Evolutionary conservation across 2,113 vertebrate genomes (phyloP), one percentile per base, ranked within the genome.

Genomic region (Hyperoodon ampullatus): DNA sequence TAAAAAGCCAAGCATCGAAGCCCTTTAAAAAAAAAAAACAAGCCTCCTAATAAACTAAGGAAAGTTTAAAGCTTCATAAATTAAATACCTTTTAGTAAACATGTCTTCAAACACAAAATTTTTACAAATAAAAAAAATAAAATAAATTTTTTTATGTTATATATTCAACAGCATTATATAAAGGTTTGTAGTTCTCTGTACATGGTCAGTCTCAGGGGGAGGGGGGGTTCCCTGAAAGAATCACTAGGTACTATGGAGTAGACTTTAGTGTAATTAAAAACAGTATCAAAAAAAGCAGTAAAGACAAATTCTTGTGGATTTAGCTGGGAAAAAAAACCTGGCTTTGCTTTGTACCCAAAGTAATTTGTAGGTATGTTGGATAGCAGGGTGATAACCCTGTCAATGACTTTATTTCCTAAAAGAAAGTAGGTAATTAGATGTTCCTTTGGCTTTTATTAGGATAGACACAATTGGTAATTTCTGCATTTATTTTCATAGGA

Each of bases 381-480:
- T 89, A 96, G 21, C 75, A 75, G 42, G 15, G 24, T 21, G 95
- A 15, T 63, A 24, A 66, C 93, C 84, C 74, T 97, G 71, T 80
- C 87, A 77, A 50, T 94, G 60, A 94, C 87, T 90, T 95, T 83
- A 80, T 61, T 83, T 93, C 72, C 90, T 95, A 63, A 97, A 98
- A 21, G 65, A 78, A 89, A 97, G 92, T 39, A 71, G 63, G 74
- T 96, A 90, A 95, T 84, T 78, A 77, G 75, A 33, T 92, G n/a
- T 15, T 74, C 42, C 9, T 61, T 26, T 66, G 1, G 50, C 63
- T 95, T 97, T 97, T 98, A 95, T 96, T 96, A 97, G 85, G 90
- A 89, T 8, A 96, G 88, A 94, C 42, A 47, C 39, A 1, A 74
- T 8, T 16, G 9, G 60, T 89, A 93, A 97, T 96, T 93, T 90